Conservation (phyloP, 1,140 invertebrate species). For the Cyrtorhinus lividipennis region DNA sequence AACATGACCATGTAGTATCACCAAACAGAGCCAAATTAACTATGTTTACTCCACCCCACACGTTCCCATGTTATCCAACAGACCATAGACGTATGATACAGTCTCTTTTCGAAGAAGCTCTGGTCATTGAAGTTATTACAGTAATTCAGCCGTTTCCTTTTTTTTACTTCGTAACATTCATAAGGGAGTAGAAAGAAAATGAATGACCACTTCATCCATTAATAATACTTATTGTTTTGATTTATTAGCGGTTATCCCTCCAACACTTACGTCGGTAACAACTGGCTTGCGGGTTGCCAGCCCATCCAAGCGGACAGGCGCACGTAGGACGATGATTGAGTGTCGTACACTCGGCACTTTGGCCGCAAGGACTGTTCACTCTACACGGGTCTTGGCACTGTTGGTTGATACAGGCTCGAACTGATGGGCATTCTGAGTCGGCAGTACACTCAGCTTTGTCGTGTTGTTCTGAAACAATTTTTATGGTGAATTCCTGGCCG, state of each 20-base stretch:
- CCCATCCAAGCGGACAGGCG: conserved; percentile 64
- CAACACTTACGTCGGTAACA: conserved; percentile 65
- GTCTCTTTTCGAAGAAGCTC: no score
- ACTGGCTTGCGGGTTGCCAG: conserved; percentile 67
- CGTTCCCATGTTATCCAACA: no score
- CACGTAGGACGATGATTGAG: conserved; percentile 60
- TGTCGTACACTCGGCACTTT: conserved; percentile 58
- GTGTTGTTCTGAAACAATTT: conserved; percentile 32
- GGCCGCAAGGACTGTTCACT: conserved; percentile 59
- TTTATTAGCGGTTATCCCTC: no score
- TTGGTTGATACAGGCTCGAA: conserved; percentile 60
- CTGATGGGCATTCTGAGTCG: conserved; percentile 55
- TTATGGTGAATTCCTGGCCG: no score
- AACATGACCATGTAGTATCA: no score
- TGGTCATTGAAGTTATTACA: no score
- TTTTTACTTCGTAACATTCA: no score
- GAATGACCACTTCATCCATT: neutral
- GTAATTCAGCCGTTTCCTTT: no score
- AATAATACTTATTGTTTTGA: neutral
- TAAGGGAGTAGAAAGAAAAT: no score
- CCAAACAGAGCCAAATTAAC: no score
- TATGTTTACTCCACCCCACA: no score
- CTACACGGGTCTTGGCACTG: conserved; percentile 65
- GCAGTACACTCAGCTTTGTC: conserved; percentile 46
- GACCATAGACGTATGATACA: no score